A percentile compares a stretch with the other conserved stretches of the same genome.
These are phyloP conservation scores for Buathra laborator DNA, from an alignment of 2,888 invertebrate species.

Conservation along the genomic window DNA sequence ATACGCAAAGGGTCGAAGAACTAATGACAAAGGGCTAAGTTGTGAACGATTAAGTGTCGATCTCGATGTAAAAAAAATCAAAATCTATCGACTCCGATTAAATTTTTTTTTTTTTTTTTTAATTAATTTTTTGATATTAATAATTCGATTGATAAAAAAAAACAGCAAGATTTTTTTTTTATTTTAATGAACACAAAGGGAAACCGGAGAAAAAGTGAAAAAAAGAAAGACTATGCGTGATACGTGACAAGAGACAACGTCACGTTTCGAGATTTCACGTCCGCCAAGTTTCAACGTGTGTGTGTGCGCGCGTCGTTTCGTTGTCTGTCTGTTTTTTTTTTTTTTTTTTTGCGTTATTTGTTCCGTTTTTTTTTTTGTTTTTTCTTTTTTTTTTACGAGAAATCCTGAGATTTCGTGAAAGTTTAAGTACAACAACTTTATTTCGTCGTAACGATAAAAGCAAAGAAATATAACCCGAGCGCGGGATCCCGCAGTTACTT, in stretches of 20 bases:
- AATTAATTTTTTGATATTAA: background rate
- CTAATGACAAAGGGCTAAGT: background rate
- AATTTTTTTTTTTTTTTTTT: background rate
- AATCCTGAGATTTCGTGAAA: slow-evolving; percentile 48
- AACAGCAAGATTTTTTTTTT: slow-evolving; percentile 3
- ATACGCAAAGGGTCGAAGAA: slow-evolving; percentile 5
- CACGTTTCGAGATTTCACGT: slow-evolving; percentile 65
- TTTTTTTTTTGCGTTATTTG: background rate
- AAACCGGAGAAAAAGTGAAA: slow-evolving; percentile 50
- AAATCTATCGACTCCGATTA: background rate
- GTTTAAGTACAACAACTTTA: slow-evolving; percentile 36
- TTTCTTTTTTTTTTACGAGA: slow-evolving; percentile 4
- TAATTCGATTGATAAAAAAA: background rate
- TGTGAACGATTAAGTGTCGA: slow-evolving; percentile 42
- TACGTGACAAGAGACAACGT: slow-evolving; percentile 68
- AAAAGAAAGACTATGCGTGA: slow-evolving; percentile 57
- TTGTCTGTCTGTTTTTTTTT: background rate
- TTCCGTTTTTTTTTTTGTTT: background rate
- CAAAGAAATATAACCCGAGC: background rate
- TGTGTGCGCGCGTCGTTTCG: slow-evolving; percentile 51
- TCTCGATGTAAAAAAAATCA: slow-evolving; percentile 9
- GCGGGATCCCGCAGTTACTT: background rate
- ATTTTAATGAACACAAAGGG: slow-evolving; percentile 24
- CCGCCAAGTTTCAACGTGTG: slow-evolving; percentile 54
- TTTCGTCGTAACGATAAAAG: slow-evolving; percentile 1